These are phyloP conservation scores for Tineola bisselliella DNA, from an alignment of 2,888 invertebrate species.

Conservation along the genomic window DNA sequence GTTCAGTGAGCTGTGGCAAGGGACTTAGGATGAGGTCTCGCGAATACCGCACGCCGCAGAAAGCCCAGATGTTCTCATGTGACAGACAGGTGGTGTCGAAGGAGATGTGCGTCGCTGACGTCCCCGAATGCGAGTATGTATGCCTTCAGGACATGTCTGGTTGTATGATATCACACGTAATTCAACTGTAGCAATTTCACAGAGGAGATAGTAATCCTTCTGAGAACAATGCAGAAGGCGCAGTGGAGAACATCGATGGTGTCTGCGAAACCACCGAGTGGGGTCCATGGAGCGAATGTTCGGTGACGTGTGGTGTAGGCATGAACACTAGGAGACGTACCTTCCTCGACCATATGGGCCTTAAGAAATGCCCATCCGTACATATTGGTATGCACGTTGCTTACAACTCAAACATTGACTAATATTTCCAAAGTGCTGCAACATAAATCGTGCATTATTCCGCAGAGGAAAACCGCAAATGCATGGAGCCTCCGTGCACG, in stretches of 20 bases:
- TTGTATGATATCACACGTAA: no score
- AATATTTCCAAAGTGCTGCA: no score
- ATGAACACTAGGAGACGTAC: slow-evolving; percentile 77
- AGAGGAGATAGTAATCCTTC: slow-evolving; percentile 29
- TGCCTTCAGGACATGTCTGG: no score
- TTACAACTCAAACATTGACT: not conserved
- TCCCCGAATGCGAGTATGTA: slow-evolving; percentile 79
- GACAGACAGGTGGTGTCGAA: slow-evolving; percentile 81
- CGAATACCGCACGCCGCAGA: slow-evolving; percentile 74
- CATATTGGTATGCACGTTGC: slow-evolving; percentile 66
- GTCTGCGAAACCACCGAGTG: slow-evolving; percentile 77
- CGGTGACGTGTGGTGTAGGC: slow-evolving; percentile 84
- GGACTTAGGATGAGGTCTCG: slow-evolving; percentile 84
- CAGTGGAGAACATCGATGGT: slow-evolving; percentile 34
- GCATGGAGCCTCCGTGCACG: slow-evolving; percentile 76
- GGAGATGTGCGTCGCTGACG: slow-evolving; percentile 87
- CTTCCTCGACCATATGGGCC: slow-evolving; percentile 78
- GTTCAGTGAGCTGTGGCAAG: slow-evolving; percentile 89
- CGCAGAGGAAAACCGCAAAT: slow-evolving; percentile 81
- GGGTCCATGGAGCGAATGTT: slow-evolving; percentile 88
- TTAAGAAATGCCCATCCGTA: slow-evolving; percentile 84
- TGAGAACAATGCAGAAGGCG: slow-evolving; percentile 30
- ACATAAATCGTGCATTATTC: no score
- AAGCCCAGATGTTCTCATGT: slow-evolving; percentile 76
- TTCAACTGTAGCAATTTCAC: no score